Evolutionary conservation across 2,797 vertebrate genomes (phyloP), one percentile per base, ranked within the genome.

Genomic region (Poeciliopsis presidionis): DNA sequence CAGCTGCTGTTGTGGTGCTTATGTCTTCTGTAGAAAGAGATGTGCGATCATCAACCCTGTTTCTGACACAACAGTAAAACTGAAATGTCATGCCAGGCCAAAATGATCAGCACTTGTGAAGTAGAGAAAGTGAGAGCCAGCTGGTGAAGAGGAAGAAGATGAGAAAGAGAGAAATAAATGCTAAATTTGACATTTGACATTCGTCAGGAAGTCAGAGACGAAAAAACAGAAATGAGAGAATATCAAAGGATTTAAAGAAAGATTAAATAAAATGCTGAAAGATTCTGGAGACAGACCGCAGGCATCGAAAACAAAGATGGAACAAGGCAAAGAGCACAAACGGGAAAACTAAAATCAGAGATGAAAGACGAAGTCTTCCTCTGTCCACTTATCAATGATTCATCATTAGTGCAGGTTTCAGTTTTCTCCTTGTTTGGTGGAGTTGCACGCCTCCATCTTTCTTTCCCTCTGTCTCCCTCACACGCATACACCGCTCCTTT

Each of bases 301-400:
- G 16, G 63, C 20, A 25, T 74, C 51, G 14, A 73, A 77, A 80
- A 45, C 20, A 9, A 61, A 77, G 61, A 61, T 3, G 14, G 43
- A 75, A 71, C 13, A 11, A 63, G 33, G 6, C 49, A 49, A 46
- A 71, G 28, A 74, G 57, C 74, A 63, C 51, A 74, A 83, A 28
- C 25, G 45, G 2, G 22, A 7, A 77, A 84, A 81, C n/a, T 30
- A 69, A 77, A 84, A 79, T 36, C 1, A 14, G 78, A 71, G 79
- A 72, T 43, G 75, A 82, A 80, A 79, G 77, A 28, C 86, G 63
- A 92, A 83, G 81, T 87, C 87, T 74, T 88, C 89, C 86, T 83
- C 81, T 91, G 86, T 92, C 75, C 81, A 86, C 93, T 94, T 95
- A 97, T 98, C 94, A 98, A 98, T 97, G 96, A 98, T 98, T 98